Conservation (phyloP, 2,113 vertebrate species). For the Cryptoleucopteryx plumbea region DNA sequence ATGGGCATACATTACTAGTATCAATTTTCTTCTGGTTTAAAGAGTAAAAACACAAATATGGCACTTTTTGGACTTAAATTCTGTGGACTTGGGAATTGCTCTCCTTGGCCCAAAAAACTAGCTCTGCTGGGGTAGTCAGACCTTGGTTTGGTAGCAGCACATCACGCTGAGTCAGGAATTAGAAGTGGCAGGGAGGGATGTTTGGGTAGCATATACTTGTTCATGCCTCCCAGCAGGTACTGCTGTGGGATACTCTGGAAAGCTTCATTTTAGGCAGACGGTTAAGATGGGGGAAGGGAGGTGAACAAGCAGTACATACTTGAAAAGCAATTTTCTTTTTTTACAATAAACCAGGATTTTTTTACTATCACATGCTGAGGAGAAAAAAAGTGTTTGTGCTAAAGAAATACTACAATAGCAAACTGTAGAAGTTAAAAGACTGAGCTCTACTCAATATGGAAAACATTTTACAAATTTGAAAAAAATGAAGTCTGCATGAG, state of each 20-base stretch:
- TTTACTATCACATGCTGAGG: not conserved
- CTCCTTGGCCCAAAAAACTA: not conserved
- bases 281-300: not conserved
- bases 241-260: not conserved
- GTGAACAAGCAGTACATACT: not conserved
- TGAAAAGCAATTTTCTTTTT: not conserved
- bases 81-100: not conserved
- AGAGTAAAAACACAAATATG: not conserved
- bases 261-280: not conserved
- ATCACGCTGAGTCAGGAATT: not conserved
- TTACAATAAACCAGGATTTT: not conserved
- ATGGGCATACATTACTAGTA: not conserved
- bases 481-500: not conserved
- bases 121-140: not conserved
- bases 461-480: not conserved
- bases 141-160: not conserved
- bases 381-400: not conserved
- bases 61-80: not conserved
- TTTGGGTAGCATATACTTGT: not conserved
- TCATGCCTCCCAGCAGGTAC: not conserved
- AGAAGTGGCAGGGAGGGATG: not conserved
- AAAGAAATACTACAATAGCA: not conserved
- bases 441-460: not conserved
- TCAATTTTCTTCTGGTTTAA: not conserved
- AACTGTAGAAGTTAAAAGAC: not conserved